Evolutionary conservation across 1,140 invertebrate genomes (phyloP).

Genomic region (Portunus trituberculatus): DNA sequence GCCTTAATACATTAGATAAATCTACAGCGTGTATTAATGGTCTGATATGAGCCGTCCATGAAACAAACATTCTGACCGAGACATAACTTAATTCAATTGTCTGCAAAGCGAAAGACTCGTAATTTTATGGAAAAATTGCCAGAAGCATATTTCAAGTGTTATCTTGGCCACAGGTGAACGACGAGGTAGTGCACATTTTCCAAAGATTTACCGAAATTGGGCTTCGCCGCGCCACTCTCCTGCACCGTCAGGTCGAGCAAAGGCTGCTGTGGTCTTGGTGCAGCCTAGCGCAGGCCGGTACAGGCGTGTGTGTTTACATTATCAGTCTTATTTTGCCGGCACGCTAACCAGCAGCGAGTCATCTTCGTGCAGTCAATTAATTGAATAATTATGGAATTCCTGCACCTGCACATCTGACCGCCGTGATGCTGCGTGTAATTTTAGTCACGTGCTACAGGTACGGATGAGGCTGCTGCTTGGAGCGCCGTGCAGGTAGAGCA

Average conservation of each 20-base stretch:
- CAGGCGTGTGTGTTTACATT: background rate
- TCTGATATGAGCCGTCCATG: too few species aligned
- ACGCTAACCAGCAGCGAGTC: background rate
- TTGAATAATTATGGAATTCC: background rate
- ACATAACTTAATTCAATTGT: too few species aligned
- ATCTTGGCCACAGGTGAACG: background rate
- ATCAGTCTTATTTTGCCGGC: background rate
- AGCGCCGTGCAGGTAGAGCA: background rate
- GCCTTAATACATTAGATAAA: too few species aligned
- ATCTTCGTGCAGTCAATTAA: background rate
- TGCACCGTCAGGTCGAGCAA: background rate
- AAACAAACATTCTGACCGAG: too few species aligned
- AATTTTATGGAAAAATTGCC: background rate
- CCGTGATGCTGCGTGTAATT: background rate
- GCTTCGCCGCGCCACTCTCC: background rate
- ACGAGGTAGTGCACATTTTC: background rate
- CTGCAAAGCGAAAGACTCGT: background rate
- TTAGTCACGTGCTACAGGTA: background rate
- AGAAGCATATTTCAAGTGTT: background rate
- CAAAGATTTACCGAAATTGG: constrained; percentile 9
- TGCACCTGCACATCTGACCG: background rate
- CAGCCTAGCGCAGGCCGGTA: background rate
- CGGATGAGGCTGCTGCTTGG: background rate
- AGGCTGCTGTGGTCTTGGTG: background rate
- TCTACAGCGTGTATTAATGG: too few species aligned